Evolutionary conservation across 2,888 invertebrate species (phyloP).

Genomic region (Eristalis intricaria): DNA sequence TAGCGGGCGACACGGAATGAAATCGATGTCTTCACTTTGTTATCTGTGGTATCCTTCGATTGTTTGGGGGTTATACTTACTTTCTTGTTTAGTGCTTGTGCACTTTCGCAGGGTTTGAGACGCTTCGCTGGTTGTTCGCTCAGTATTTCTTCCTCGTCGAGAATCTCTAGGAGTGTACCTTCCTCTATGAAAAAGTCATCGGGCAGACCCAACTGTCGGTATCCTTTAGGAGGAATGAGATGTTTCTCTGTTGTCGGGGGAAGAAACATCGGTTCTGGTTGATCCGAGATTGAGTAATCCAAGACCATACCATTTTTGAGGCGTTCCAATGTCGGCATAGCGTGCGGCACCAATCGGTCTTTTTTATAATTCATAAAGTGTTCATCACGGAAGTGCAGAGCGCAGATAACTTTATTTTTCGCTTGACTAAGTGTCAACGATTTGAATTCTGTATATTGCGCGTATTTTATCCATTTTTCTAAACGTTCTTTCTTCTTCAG

Average conservation of each 20-base stretch:
- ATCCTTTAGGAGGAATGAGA: slow-evolving; percentile 76
- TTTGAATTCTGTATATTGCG: slow-evolving; percentile 73
- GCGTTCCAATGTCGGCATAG: slow-evolving; percentile 81
- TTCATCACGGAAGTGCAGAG: slow-evolving; percentile 82
- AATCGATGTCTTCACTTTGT: slow-evolving; percentile 1
- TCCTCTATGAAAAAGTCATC: slow-evolving; percentile 24
- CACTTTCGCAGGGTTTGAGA: neutral
- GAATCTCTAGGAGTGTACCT: neutral
- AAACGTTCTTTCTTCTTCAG: slow-evolving; percentile 76
- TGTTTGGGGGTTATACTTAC: neutral
- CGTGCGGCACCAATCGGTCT: slow-evolving; percentile 81
- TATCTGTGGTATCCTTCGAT: neutral
- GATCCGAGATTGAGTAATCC: slow-evolving; percentile 75
- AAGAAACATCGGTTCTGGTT: slow-evolving; percentile 73
- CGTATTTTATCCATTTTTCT: slow-evolving; percentile 74
- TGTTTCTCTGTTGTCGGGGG: slow-evolving; percentile 73
- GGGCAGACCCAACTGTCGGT: slow-evolving; percentile 73
- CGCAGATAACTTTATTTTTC: slow-evolving; percentile 82
- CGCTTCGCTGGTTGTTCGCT: slow-evolving; percentile 4
- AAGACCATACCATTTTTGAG: slow-evolving; percentile 75
- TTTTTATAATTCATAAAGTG: slow-evolving; percentile 82
- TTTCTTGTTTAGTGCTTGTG: slow-evolving; percentile 33
- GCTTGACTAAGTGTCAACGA: slow-evolving; percentile 80
- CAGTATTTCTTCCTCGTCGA: neutral
- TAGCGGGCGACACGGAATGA: neutral